Evolutionary conservation across 2,888 invertebrate species (phyloP), one percentile per base, ranked within the genome.

Genomic region (Ceriagrion tenellum): DNA sequence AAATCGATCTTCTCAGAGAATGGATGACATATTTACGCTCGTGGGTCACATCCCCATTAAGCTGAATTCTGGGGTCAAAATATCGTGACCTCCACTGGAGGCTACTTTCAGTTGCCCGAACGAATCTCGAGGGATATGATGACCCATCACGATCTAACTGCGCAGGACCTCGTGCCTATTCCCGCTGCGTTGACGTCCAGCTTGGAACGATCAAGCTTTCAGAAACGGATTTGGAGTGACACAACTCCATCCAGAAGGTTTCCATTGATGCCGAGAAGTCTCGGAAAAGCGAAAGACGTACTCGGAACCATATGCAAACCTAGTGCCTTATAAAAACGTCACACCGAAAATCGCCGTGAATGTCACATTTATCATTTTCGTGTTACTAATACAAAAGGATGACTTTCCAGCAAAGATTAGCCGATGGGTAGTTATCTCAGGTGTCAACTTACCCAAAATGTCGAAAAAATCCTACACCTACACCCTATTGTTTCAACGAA

Each of bases 51-150:
- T 35, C 81, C 81, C 81, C 30, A 81, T 81, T 35, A 81, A 35
- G 12, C 81, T 35, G 35, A 81, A 81, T 81, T 81, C 81, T 35
- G 81, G 81, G 81, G 81, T 35, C 81, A 81, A 81, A 81, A 81
- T 35, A 35, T 13, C 26, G 81, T 18, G 81, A 81, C 81, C 81
- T 6, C 26, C 12, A 30, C 35, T n/a, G 81, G 30, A 0, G 35
- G 35, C 81, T 13, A 30, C 35, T 81, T 13, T 16, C 4, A 0
- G 12, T 30, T 16, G 81, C 30, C 81, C 81, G 26, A 35, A 35
- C 81, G 18, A 81, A 81, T 81, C 81, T n/a, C 81, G 18, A 12
- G 81, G 81, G 81, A 81, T 47, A 47, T 81, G 81, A 81, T 16
- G 81, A 81, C 81, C 81, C 81, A 81, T 81, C 81, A 35, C 81